Evolutionary conservation across 1,140 invertebrate genomes (phyloP).

Genomic region (Antheraea mylitta): DNA sequence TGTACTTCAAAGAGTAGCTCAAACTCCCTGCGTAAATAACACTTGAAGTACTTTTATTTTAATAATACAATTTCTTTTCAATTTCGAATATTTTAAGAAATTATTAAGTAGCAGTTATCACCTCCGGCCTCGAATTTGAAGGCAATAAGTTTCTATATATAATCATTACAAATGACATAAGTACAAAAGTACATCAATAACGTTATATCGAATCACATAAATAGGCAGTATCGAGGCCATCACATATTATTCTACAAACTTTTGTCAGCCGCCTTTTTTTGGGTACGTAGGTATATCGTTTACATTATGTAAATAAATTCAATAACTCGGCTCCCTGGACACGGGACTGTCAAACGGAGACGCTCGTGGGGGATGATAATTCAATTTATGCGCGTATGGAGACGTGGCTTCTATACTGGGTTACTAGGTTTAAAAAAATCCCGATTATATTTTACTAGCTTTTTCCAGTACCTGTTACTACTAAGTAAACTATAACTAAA

Average conservation of each 20-base stretch:
- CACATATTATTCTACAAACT: neutral
- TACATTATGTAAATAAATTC: constrained; percentile 37
- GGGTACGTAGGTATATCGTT: neutral
- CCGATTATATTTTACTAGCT: neutral
- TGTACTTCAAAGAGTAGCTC: too few species aligned
- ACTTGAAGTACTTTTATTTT: too few species aligned
- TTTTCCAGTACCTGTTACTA: neutral
- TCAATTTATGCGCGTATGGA: constrained; percentile 30
- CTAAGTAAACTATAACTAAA: too few species aligned
- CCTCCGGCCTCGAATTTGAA: too few species aligned
- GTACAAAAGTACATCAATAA: neutral
- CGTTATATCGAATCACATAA: neutral
- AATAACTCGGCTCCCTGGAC: constrained; percentile 32
- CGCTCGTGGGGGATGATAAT: constrained; percentile 27
- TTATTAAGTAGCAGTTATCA: too few species aligned
- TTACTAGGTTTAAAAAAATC: neutral
- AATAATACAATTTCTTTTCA: too few species aligned
- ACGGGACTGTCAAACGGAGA: constrained; percentile 26
- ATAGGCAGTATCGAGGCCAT: neutral
- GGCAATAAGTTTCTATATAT: too few species aligned
- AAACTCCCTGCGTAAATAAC: too few species aligned
- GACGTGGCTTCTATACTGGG: neutral
- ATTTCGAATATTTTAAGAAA: too few species aligned
- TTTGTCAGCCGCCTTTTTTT: neutral
- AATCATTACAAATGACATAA: neutral